Base-by-base conservation (phyloP, 2,113 vertebrate genomes). In the Hippocampus comes region DNA sequence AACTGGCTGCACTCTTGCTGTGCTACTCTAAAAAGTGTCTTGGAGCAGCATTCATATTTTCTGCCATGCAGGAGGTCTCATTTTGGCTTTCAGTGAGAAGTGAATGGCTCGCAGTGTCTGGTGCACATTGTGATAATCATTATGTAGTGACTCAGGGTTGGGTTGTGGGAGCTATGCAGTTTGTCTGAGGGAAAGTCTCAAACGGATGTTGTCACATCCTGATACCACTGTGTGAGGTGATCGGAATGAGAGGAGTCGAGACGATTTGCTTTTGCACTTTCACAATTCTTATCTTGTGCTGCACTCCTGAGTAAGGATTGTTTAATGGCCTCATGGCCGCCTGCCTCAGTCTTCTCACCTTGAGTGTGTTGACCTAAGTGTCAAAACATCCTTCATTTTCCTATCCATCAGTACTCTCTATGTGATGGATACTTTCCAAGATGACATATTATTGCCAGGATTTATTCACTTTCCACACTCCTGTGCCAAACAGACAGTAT, bases 271-370 rank as follows among this genome's bases (percentile, higher is more conserved):
- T 43, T 43, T 25, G 38, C 21, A 14, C 41, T 65, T 65, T 43
- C 43, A 43, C 63, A 43, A 65, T 65, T 65, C 9, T 65, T 23
- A 65, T 65, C 63, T 23, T n/a, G 21, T 23, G 63, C n/a, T 43
- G 63, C 14, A 65, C 21, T 23, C 21, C 41, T 23, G 5, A 5
- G 11, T 25, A 46, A 38, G 25, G 41, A 65, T 65, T 46, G 21
- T 65, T 43, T 46, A 46, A 15, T 46, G 17, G 25, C 41, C 12
- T 65, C 41, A 65, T 25, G 41, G 63, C 21, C 42, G 12, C 41
- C 63, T 25, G 12, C n/a, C 41, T 25, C 21, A 2, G 63, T 65
- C 25, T 65, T 65, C 41, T 65, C 21, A 63, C 25, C 59, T 34
- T 61, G 59, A 34, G 59, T 38, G 59, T 61, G 27, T 61, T 61